phyloP scores from a whole-genome alignment of 2,888 invertebrate species.

The Thymelicus lineola region DNA sequence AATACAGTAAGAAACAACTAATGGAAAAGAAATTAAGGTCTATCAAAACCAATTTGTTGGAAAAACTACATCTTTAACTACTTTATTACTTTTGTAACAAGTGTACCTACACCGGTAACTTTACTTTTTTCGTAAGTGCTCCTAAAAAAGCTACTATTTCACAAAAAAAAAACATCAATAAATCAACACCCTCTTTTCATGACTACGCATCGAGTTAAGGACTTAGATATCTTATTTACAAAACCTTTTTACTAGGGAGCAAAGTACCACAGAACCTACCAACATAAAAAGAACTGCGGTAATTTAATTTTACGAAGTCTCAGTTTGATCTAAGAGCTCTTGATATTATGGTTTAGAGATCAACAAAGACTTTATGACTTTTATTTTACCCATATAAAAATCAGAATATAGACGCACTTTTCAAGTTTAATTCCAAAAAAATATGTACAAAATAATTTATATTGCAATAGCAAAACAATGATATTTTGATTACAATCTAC shows the following conservation, averaged over 20 bases:
- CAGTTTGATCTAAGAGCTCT: slow-evolving; percentile 1
- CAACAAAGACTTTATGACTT: too few species aligned
- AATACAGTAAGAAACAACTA: too few species aligned
- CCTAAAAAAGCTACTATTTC: background rate
- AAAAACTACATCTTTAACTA: too few species aligned
- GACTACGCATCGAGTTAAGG: slow-evolving; percentile 56
- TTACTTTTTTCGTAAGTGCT: background rate
- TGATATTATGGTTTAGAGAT: background rate
- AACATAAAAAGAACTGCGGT: background rate
- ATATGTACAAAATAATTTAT: slow-evolving; percentile 2
- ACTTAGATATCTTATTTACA: slow-evolving; percentile 26
- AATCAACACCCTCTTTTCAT: slow-evolving; percentile 60
- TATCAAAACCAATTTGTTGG: too few species aligned
- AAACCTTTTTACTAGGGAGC: slow-evolving; percentile 12
- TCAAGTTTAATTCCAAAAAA: background rate
- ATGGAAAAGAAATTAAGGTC: too few species aligned
- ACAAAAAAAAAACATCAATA: slow-evolving; percentile 19
- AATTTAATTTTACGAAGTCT: background rate
- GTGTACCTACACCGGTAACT: too few species aligned
- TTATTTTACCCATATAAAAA: background rate
- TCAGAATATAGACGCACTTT: background rate
- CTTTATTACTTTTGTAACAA: too few species aligned
- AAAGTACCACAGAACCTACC: background rate
- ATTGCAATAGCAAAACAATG: slow-evolving; percentile 9
- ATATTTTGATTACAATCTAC: slow-evolving; percentile 35